A percentile compares a stretch with the other conserved stretches of the same genome.
Conservation (phyloP, 2,888 invertebrate genomes). For the Epirrita christyi region DNA sequence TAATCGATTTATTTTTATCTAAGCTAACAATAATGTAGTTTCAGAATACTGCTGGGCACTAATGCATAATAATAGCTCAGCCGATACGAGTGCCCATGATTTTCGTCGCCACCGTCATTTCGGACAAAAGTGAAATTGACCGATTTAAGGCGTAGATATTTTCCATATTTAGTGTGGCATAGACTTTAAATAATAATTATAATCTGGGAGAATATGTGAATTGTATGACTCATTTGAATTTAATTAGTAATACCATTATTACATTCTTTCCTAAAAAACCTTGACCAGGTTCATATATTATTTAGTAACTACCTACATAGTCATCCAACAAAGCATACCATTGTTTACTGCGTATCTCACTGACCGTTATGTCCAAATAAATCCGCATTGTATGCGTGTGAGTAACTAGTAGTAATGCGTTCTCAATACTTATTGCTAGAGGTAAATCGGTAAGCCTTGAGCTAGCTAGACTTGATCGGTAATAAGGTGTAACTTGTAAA, state of each 20-base stretch:
- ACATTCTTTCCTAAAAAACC: not conserved
- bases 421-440: slow-evolving; percentile 27
- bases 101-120: no score
- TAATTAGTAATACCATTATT: not conserved
- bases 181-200: no score
- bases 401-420: slow-evolving; percentile 34
- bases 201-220: not conserved
- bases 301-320: not conserved
- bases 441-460: slow-evolving; percentile 9
- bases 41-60: no score
- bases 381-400: slow-evolving; percentile 29
- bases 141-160: no score
- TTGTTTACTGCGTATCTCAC: slow-evolving; percentile 46
- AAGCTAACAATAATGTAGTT: not conserved
- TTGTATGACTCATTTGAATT: no score
- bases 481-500: not conserved
- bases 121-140: no score
- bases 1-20: not conserved
- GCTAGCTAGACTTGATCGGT: not conserved
- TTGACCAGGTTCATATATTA: not conserved
- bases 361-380: slow-evolving; percentile 58
- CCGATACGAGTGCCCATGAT: no score
- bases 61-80: no score
- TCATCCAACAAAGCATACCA: slow-evolving; percentile 43
- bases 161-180: no score